A percentile compares a stretch with the other conserved stretches of the same genome.
Conservation (phyloP, 2,113 vertebrate genomes). For the Hypomesus transpacificus region DNA sequence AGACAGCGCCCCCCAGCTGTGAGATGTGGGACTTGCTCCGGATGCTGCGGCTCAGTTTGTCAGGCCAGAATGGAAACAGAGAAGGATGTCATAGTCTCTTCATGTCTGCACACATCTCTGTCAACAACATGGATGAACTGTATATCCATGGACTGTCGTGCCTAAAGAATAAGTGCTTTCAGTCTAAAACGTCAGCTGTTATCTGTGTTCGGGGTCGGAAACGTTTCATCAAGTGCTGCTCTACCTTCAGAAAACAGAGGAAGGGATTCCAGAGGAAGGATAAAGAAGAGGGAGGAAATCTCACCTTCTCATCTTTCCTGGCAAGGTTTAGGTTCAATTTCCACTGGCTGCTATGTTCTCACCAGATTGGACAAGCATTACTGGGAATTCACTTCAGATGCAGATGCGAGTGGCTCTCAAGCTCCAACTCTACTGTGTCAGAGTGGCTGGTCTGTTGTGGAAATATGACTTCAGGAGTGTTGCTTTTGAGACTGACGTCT, state of each 20-base stretch:
- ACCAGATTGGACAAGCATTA: conserved; percentile 18
- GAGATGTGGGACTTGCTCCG: conserved; percentile 6
- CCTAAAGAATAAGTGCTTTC: no score
- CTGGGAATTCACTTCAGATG: neutral
- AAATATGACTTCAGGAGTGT: conserved; percentile 9
- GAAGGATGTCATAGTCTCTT: no score
- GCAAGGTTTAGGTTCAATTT: conserved; percentile 12
- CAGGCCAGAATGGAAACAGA: no score
- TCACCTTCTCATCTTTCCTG: conserved; percentile 2
- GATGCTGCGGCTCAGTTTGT: no score
- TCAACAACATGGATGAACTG: no score
- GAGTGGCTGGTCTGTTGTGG: neutral
- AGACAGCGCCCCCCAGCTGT: conserved; percentile 36
- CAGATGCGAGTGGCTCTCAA: no score
- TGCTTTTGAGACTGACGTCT: conserved; percentile 29
- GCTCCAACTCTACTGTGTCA: no score
- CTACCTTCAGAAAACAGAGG: neutral
- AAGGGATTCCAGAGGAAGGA: conserved; percentile 24
- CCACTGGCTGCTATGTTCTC: conserved; percentile 15
- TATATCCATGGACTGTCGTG: no score
- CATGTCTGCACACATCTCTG: no score
- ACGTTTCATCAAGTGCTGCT: no score
- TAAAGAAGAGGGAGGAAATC: conserved; percentile 6
- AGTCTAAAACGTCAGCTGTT: no score
- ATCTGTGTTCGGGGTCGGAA: no score